A percentile compares a stretch with the other conserved stretches of the same genome.
Conservation (phyloP, 2,113 vertebrate genomes). For the Chaetops frenatus region DNA sequence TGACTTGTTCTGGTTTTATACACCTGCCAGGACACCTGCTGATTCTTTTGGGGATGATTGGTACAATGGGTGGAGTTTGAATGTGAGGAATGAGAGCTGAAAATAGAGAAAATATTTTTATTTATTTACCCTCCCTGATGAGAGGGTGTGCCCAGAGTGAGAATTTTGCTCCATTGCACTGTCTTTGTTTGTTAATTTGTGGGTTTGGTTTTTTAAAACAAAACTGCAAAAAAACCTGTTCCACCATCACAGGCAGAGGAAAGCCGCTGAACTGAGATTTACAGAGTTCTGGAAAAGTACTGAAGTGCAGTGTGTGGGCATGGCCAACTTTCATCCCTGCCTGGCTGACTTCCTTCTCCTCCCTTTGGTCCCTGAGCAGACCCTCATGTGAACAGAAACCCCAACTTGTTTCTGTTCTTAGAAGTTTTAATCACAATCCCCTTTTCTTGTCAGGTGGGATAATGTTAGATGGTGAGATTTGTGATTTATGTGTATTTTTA, state of each 20-base stretch:
- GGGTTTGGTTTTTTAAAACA: not conserved
- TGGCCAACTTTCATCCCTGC: rapidly evolving
- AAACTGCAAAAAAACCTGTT: not conserved
- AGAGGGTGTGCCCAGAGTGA: not conserved
- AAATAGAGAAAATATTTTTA: not conserved
- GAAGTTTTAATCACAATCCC: not conserved
- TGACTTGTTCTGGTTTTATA: conserved; percentile 21
- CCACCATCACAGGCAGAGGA: not conserved
- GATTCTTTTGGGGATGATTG: not conserved
- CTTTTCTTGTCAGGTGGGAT: not conserved
- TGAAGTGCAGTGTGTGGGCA: not conserved
- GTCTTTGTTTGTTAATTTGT: not conserved
- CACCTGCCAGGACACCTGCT: not conserved
- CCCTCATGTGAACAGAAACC: not conserved
- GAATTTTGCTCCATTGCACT: not conserved
- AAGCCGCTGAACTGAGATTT: not conserved
- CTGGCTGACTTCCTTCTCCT: not conserved
- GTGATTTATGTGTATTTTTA: not conserved
- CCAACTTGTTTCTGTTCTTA: not conserved
- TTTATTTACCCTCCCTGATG: not conserved
- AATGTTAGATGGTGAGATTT: not conserved
- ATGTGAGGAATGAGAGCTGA: not conserved
- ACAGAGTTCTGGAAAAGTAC: conserved; percentile 26
- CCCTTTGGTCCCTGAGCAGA: not conserved
- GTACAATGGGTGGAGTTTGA: conserved; percentile 31